Evolutionary conservation across 1,140 invertebrate genomes (phyloP).

Genomic region (Diorhabda elongata): DNA sequence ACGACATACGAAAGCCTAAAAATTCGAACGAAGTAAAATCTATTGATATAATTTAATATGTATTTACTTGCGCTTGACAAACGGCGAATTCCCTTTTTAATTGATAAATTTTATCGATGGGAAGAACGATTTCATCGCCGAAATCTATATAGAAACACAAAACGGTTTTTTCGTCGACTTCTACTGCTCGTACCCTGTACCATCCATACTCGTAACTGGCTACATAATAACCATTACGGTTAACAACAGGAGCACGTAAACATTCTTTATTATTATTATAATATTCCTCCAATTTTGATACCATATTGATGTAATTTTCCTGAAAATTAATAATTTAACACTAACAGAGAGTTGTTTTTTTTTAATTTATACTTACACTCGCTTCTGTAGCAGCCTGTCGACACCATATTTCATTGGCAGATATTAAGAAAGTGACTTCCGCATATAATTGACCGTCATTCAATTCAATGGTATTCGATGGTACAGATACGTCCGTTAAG

Average conservation of each 20-base stretch:
- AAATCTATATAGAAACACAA: conserved; percentile 61
- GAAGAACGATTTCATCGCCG: conserved; percentile 55
- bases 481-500: conserved; percentile 39
- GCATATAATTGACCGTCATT: conserved; percentile 35
- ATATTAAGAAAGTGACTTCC: conserved; percentile 38
- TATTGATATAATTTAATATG: background rate
- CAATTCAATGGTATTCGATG: conserved; percentile 38
- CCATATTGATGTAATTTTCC: conserved; percentile 53
- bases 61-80: conserved; percentile 56
- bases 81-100: conserved; percentile 55
- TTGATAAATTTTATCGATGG: conserved; percentile 50
- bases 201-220: conserved; percentile 55
- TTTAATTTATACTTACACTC: conserved; percentile 36
- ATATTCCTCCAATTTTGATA: conserved; percentile 53
- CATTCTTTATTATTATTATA: conserved; percentile 45
- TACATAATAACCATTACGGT: conserved; percentile 54
- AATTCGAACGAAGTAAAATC: conserved; percentile 3
- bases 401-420: conserved; percentile 44
- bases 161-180: conserved; percentile 41
- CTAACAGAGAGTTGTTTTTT: too few species aligned
- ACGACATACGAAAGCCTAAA: conserved; percentile 57
- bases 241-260: conserved; percentile 19
- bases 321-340: conserved; percentile 29
- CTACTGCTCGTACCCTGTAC: conserved; percentile 56
- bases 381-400: conserved; percentile 37